Evolutionary conservation across 2,113 vertebrate species (phyloP).

Genomic region (Strix uralensis): DNA sequence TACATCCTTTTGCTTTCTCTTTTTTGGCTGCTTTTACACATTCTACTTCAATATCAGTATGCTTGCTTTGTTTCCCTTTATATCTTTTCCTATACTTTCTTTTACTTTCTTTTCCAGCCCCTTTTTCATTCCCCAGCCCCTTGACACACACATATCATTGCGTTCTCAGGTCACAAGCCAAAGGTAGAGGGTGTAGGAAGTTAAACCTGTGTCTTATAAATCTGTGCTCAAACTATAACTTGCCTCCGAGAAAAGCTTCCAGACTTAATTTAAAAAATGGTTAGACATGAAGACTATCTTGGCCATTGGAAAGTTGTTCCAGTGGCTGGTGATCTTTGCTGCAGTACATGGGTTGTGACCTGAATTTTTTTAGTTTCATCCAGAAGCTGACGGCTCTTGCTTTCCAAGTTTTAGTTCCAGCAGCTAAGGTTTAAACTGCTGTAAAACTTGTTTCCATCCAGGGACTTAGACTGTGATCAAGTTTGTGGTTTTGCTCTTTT

Average conservation of each 20-base stretch:
- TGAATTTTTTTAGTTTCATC: neutral
- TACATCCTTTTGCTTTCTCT: neutral
- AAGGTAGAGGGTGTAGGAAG: neutral
- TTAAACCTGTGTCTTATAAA: neutral
- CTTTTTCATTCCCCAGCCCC: neutral
- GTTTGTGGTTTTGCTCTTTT: neutral
- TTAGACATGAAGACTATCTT: neutral
- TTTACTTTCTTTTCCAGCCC: neutral
- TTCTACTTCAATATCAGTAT: neutral
- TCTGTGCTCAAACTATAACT: neutral
- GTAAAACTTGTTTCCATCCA: neutral
- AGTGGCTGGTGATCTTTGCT: neutral
- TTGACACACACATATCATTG: neutral
- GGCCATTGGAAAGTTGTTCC: accelerated
- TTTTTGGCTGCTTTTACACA: neutral
- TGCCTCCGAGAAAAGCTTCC: neutral
- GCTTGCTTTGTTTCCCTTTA: neutral
- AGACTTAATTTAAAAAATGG: neutral
- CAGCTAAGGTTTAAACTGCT: neutral
- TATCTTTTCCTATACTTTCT: neutral
- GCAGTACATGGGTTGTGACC: neutral
- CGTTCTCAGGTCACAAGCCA: neutral
- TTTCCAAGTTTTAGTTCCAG: neutral
- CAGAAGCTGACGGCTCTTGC: neutral
- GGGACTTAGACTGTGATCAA: neutral